Evolutionary conservation across 2,113 vertebrate genomes (phyloP).

Genomic region (Dolichotis patagonum): DNA sequence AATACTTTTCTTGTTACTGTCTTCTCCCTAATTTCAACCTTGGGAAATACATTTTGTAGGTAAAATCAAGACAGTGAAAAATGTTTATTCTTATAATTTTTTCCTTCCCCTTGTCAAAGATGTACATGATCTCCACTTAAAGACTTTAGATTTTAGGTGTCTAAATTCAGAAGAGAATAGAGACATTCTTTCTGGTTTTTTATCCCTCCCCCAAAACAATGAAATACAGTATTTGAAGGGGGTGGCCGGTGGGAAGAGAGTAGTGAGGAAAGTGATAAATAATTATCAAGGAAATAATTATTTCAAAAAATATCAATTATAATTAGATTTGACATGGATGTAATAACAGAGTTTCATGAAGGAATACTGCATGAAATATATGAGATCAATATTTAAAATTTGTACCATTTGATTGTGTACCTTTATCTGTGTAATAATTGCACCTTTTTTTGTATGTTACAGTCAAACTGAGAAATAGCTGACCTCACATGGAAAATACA

Average conservation of each 20-base stretch:
- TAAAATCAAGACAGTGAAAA: background rate
- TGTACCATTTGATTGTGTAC: background rate
- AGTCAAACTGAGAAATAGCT: background rate
- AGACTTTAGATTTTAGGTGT: background rate
- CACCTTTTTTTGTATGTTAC: background rate
- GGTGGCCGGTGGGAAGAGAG: background rate
- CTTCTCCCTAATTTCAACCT: background rate
- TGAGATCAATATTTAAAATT: background rate
- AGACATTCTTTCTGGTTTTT: background rate
- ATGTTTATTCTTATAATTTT: background rate
- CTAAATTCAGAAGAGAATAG: slow-evolving; percentile 30
- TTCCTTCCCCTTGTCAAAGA: background rate
- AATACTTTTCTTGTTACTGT: background rate
- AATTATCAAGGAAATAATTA: slow-evolving; percentile 30
- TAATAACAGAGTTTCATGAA: background rate
- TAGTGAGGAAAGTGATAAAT: background rate
- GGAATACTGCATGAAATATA: background rate
- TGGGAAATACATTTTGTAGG: background rate
- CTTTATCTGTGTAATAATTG: slow-evolving; percentile 25
- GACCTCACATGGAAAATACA: background rate
- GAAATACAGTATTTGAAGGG: background rate
- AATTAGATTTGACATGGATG: background rate
- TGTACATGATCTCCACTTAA: background rate
- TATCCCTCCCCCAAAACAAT: background rate
- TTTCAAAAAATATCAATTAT: background rate